Conservation (phyloP, 2,797 vertebrate genomes). For the Sandelia bainsii region DNA sequence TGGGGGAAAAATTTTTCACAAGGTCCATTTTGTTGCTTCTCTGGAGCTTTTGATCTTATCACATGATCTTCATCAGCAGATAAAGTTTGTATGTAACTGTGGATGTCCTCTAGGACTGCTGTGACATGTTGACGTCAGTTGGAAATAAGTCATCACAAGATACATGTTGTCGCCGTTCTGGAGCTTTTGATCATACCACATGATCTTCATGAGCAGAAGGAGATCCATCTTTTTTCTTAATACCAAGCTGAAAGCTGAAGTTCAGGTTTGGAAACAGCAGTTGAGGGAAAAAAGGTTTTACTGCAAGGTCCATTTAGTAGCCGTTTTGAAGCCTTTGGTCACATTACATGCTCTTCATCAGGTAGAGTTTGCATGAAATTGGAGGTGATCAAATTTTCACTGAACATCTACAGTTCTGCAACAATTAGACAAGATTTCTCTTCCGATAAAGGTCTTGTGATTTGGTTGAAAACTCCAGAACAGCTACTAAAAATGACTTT, state of each 20-base stretch:
- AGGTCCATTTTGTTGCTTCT: neutral
- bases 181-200: neutral
- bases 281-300: neutral
- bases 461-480: neutral
- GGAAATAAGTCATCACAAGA: no score
- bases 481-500: neutral
- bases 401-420: neutral
- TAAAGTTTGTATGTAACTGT: neutral
- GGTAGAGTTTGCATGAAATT: neutral
- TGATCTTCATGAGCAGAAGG: neutral
- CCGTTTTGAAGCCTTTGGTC: neutral
- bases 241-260: neutral
- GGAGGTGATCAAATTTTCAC: no score
- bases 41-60: no score
- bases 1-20: neutral
- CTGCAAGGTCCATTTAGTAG: neutral
- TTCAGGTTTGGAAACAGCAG: neutral
- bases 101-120: neutral
- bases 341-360: neutral
- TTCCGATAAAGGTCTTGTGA: slow-evolving; percentile 1
- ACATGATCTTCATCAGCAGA: neutral
- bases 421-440: neutral
- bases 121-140: no score
- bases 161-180: no score
- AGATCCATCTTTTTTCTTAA: no score